A percentile compares a stretch with the other conserved stretches of the same genome.
These are phyloP conservation scores for Apogon talboti DNA, from an alignment of 2,797 vertebrate species.

Conservation along the genomic window DNA sequence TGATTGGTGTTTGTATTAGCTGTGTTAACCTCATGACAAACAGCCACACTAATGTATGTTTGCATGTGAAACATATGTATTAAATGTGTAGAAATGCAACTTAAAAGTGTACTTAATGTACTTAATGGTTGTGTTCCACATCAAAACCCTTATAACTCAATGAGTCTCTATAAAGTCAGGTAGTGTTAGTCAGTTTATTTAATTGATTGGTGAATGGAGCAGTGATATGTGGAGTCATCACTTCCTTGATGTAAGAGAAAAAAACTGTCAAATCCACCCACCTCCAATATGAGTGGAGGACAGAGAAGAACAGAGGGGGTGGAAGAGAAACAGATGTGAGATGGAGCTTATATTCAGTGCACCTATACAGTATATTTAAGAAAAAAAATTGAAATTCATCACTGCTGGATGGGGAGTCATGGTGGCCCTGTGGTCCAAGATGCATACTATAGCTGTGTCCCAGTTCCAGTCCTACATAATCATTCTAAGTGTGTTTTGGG, in stretches of 20 bases:
- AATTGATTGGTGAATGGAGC: slow-evolving; percentile 17
- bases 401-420: background rate
- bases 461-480: background rate
- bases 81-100: background rate
- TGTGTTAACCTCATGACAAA: slow-evolving; percentile 33
- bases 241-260: slow-evolving; percentile 21
- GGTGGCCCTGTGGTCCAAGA: background rate
- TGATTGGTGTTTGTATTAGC: slow-evolving; percentile 48
- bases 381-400: background rate
- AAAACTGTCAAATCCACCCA: slow-evolving; percentile 27
- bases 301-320: slow-evolving; percentile 27
- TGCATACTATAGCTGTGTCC: background rate
- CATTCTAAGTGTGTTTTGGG: background rate
- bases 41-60: slow-evolving; percentile 2
- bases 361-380: slow-evolving; percentile 11
- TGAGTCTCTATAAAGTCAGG: background rate
- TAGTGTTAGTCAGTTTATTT: background rate
- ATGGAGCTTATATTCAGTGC: slow-evolving; percentile 25
- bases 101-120: background rate
- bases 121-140: background rate
- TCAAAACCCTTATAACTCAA: background rate
- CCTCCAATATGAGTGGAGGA: slow-evolving; percentile 25
- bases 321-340: slow-evolving; percentile 31
- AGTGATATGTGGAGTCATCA: slow-evolving; percentile 16
- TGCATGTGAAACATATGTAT: slow-evolving; percentile 15